Evolutionary conservation across 2,888 invertebrate genomes (phyloP), one percentile per base, ranked within the genome.

Genomic region (Agrotis ipsilon): DNA sequence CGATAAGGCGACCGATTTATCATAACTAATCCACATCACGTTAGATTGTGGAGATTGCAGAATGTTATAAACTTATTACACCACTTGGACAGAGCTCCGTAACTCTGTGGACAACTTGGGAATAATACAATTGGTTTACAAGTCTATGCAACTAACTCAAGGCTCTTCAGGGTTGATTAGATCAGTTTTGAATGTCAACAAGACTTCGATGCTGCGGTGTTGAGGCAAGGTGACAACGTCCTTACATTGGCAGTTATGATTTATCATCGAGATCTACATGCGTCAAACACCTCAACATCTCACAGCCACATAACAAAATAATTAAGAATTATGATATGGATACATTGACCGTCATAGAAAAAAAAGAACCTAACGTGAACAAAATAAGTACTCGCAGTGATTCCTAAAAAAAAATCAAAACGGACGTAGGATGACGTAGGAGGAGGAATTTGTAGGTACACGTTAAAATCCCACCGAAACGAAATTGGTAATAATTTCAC

Each of bases 111-210:
- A 74, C 83, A 65, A 62, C 61, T 59, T 68, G 68, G 68, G 68
- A 64, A 72, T 54, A 75, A 70, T 66, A 72, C 70, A 72, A 80
- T 71, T 76, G 68, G 68, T 71, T 76, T 78, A 78, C 65, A 74
- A 75, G 72, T 65, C 70, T 65, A 61, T 65, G 57, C 64, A 66
- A 71, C 71, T 68, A 66, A 71, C 71, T 68, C 84, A 83, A 83
- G 86, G 81, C 58, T 73, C 59, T 68, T 64, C 32, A 46, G 46
- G 61, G 65, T 55, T 72, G 76, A 78, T 83, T 68, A 73, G 57
- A 78, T 75, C 70, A 55, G 58, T 68, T 79, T 78, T 85, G 65
- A 81, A 80, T 83, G 81, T 80, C 78, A 83, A 65, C 86, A 74
- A 69, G 74, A 75, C 61, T 78, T 71, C 64, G 54, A 27, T 60